Base-by-base conservation (phyloP, 2,888 invertebrate species). In the Plagodis pulveraria region DNA sequence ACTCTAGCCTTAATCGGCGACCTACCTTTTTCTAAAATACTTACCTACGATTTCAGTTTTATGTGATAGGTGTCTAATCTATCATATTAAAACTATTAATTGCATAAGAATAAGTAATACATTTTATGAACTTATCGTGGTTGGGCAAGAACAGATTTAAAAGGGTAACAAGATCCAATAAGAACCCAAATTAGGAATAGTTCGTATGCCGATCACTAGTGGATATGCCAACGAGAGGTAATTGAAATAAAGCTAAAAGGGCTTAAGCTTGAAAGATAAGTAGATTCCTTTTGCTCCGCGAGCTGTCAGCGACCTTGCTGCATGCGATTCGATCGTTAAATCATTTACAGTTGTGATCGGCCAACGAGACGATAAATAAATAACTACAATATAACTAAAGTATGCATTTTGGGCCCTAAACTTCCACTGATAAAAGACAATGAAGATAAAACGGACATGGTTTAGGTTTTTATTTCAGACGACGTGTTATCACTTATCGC, bases 241-340 rank as follows among this genome's bases (percentile, higher is more conserved):
- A 46, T 35, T 11, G 6, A 58, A 46, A 77, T 79, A 72, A 75
- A 62, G 62, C 65, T 71, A 73, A 78, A 80, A 74, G 73, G 77
- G 73, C 59, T 35, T 51, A 61, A 56, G 50, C 36, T 22, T 22
- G 22, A 22, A 22, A 22, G 22, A 22, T 61, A 56, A 38, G 64
- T 69, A 67, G 50, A 57, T 56, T 54, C 66, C 65, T 76, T 69
- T 76, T 78, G 68, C 62, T 74, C 72, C 75, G 72, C 58, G 22
- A 22, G 4, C 22, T 22, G 22, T 22, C 74, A 64, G 49, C 70
- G 80, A 73, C 84, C 87, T 84, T 83, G 82, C 59, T 61, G 71
- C 87, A 84, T 81, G 86, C 84, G 74, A 83, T 77, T 69, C 63
- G 66, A 62, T 74, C 77, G 74, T 80, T 78, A 75, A 70, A 67